Evolutionary conservation across 2,888 invertebrate species (phyloP).

Genomic region (Mimumesa dahlbomi): DNA sequence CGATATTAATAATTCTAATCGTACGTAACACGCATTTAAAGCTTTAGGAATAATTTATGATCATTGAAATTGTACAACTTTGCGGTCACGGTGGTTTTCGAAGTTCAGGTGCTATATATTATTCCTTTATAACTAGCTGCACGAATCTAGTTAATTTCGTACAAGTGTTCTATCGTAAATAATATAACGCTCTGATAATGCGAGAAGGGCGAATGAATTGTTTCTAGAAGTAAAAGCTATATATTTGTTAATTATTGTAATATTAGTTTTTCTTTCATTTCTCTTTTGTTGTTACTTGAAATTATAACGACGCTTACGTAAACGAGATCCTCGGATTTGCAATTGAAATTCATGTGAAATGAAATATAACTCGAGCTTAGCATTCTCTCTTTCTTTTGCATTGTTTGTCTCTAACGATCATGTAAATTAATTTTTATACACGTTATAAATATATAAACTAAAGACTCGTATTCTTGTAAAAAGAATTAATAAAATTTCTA

Average conservation of each 20-base stretch:
- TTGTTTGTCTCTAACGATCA: slow-evolving; percentile 43
- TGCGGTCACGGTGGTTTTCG: slow-evolving; percentile 44
- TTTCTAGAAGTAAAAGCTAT: slow-evolving; percentile 45
- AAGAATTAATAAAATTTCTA: too few relatives aligned
- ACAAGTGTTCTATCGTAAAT: slow-evolving; percentile 11
- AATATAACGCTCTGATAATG: slow-evolving; percentile 10
- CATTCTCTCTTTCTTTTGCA: slow-evolving; percentile 29
- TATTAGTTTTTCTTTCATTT: slow-evolving; percentile 50
- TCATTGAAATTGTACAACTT: slow-evolving; percentile 20
- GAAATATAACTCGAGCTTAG: slow-evolving; percentile 56
- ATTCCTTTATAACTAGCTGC: slow-evolving; percentile 46
- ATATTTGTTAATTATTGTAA: slow-evolving; percentile 59
- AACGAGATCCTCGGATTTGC: slow-evolving; percentile 20
- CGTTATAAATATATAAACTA: slow-evolving; percentile 35
- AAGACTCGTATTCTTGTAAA: slow-evolving; percentile 47
- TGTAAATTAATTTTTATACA: slow-evolving; percentile 63
- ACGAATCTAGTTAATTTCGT: slow-evolving; percentile 51
- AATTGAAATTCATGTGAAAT: slow-evolving; percentile 34
- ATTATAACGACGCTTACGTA: slow-evolving; percentile 52
- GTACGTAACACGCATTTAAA: background rate
- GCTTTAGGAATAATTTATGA: background rate
- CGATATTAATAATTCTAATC: background rate
- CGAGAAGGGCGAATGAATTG: slow-evolving; percentile 22
- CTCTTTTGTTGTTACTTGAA: slow-evolving; percentile 52
- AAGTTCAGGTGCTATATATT: slow-evolving; percentile 59